phyloP scores from a whole-genome alignment of 2,113 vertebrate species.

The Pterophyllum scalare region DNA sequence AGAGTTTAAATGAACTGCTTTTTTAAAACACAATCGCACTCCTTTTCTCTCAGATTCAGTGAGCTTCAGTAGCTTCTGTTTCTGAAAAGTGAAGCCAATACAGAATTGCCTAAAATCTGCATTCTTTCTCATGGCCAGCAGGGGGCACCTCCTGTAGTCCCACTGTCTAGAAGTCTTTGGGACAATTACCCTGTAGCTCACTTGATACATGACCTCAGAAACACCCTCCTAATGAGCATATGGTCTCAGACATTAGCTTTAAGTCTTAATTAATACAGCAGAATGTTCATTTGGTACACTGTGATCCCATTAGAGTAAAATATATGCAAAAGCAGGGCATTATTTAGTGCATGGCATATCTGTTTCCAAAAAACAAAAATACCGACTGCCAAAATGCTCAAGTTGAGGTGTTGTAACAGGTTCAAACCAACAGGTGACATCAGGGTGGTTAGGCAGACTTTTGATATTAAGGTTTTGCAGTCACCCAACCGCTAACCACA shows the following conservation, averaged over 20 bases:
- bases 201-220: background rate
- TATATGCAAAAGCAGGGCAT: background rate
- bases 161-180: background rate
- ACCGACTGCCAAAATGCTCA: background rate
- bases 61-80: background rate
- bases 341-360: background rate
- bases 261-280: background rate
- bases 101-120: background rate
- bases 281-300: background rate
- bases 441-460: background rate
- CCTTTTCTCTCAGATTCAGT: background rate
- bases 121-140: background rate
- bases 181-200: background rate
- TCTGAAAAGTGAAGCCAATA: background rate
- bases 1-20: background rate
- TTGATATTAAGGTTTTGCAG: background rate
- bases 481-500: background rate
- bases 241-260: background rate
- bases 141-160: background rate
- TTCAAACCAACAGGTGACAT: background rate
- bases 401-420: background rate
- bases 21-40: background rate
- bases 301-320: background rate
- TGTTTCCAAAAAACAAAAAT: too few species aligned
- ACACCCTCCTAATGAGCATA: background rate